Evolutionary conservation across 2,113 vertebrate genomes (phyloP).

Genomic region (Nothocercus julius): DNA sequence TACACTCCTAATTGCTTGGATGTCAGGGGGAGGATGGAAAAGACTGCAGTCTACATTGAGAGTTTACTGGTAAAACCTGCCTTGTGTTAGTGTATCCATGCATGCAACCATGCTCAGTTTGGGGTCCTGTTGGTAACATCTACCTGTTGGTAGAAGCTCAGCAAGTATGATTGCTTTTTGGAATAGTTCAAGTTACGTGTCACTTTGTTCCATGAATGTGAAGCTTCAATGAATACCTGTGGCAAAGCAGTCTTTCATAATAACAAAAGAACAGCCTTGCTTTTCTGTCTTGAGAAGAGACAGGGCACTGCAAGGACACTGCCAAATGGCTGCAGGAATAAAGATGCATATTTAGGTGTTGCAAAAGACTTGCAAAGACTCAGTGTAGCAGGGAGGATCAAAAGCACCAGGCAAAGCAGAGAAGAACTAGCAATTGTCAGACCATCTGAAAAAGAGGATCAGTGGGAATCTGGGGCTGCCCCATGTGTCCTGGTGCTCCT

Average conservation of each 20-base stretch:
- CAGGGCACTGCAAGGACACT: neutral
- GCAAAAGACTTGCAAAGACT: neutral
- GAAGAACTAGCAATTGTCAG: neutral
- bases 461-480: neutral
- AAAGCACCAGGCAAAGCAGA: neutral
- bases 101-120: neutral
- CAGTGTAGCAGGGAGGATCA: neutral
- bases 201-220: neutral
- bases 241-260: conserved; percentile 30
- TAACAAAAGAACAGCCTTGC: neutral
- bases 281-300: conserved; percentile 12
- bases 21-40: neutral
- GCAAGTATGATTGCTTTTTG: neutral
- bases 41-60: neutral
- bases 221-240: conserved; percentile 7
- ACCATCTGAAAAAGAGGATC: neutral
- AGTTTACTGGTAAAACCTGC: neutral
- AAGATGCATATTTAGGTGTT: neutral
- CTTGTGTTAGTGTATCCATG: neutral
- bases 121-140: neutral
- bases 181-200: neutral
- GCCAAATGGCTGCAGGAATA: conserved; percentile 9
- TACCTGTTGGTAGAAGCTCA: neutral
- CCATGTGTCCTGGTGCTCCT: neutral
- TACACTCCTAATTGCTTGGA: neutral